Conservation (phyloP, 1,140 invertebrate genomes). For the Nebria ingens region DNA sequence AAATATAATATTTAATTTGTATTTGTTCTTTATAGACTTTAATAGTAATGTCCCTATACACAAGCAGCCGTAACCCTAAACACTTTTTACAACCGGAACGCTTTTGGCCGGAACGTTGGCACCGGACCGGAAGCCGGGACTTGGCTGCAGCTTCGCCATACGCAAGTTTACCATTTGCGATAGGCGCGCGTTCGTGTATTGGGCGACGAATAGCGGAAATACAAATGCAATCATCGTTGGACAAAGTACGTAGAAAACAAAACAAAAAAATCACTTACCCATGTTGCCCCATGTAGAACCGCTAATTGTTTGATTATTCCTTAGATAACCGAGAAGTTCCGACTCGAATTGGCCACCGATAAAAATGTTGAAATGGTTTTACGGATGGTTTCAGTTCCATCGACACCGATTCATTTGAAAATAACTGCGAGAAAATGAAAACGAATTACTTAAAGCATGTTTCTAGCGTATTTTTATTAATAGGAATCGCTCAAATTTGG, state of each 20-base stretch:
- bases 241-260: slow-evolving; percentile 38
- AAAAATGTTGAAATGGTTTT: slow-evolving; percentile 39
- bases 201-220: slow-evolving; percentile 67
- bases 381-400: slow-evolving; percentile 46
- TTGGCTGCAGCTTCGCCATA: slow-evolving; percentile 42
- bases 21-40: slow-evolving; percentile 48
- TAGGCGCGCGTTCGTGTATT: slow-evolving; percentile 71
- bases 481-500: too few species aligned
- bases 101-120: slow-evolving; percentile 73
- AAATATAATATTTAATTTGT: background rate
- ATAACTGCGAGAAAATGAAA: slow-evolving; percentile 15
- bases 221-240: slow-evolving; percentile 56
- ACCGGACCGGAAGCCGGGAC: slow-evolving; percentile 36
- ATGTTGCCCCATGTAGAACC: too few species aligned
- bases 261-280: background rate
- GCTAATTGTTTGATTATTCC: slow-evolving; percentile 19
- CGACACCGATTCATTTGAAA: slow-evolving; percentile 36
- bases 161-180: slow-evolving; percentile 72
- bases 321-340: slow-evolving; percentile 39
- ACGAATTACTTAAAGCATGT: too few species aligned
- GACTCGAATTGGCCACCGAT: slow-evolving; percentile 39
- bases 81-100: slow-evolving; percentile 57
- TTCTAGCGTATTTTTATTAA: too few species aligned
- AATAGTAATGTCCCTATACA: slow-evolving; percentile 70
- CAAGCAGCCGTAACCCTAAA: slow-evolving; percentile 55